These are phyloP conservation scores for Eulemur albifrons DNA, from an alignment of 2,797 vertebrate species.

Conservation along the genomic window DNA sequence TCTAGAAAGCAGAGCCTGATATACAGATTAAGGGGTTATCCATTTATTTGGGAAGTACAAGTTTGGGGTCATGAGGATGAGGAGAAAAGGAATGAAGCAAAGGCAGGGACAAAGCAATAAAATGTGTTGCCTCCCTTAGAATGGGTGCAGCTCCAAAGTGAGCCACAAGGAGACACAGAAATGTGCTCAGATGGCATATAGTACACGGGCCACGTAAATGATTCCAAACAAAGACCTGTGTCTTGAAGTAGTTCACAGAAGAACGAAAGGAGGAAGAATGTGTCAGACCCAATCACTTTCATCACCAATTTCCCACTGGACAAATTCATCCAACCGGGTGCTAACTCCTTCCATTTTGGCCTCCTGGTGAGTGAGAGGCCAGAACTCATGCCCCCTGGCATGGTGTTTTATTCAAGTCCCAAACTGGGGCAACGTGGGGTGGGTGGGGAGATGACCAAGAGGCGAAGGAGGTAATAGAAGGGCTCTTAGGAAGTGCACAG, in stretches of 20 bases:
- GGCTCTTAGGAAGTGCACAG: background rate
- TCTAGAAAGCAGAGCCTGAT: background rate
- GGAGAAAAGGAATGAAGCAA: background rate
- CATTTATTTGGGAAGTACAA: background rate
- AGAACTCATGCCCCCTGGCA: background rate
- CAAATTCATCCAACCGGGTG: background rate
- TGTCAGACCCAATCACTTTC: background rate
- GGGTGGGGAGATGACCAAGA: background rate
- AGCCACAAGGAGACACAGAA: background rate
- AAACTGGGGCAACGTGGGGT: background rate
- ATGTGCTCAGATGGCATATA: background rate
- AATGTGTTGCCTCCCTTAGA: accelerated
- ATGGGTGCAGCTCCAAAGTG: background rate
- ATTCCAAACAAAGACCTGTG: background rate
- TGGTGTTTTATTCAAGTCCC: background rate
- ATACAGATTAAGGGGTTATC: background rate
- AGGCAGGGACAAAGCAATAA: background rate
- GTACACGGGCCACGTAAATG: accelerated
- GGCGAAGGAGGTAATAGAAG: background rate
- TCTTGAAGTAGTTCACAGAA: background rate
- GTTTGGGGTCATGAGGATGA: background rate
- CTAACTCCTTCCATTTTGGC: background rate
- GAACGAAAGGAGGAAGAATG: background rate
- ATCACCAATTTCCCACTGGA: background rate
- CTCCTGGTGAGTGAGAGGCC: background rate